These are phyloP conservation scores for Melieria crassipennis DNA, from an alignment of 2,888 invertebrate species.

Conservation along the genomic window DNA sequence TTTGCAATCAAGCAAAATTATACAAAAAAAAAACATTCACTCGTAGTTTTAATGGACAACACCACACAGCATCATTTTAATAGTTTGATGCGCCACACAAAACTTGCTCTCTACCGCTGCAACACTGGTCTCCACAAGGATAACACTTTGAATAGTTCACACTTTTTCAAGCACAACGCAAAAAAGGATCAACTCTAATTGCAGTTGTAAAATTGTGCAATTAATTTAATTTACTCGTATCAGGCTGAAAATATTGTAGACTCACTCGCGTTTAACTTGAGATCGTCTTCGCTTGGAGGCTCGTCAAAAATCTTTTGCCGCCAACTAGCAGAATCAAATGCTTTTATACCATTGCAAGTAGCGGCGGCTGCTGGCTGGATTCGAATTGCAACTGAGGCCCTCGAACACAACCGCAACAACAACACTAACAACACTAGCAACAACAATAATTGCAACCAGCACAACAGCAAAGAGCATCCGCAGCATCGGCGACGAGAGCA, in stretches of 20 bases:
- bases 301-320: constrained; percentile 59
- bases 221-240: too few relatives aligned
- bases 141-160: too few relatives aligned
- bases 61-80: too few relatives aligned
- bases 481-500: constrained; percentile 31
- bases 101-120: too few relatives aligned
- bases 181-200: too few relatives aligned
- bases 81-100: too few relatives aligned
- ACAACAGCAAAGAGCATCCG: constrained; percentile 24
- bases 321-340: constrained; percentile 49
- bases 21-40: too few relatives aligned
- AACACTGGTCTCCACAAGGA: too few relatives aligned
- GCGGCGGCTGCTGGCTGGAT: background rate
- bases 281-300: constrained; percentile 56
- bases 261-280: constrained; percentile 50
- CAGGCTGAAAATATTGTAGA: constrained; percentile 8
- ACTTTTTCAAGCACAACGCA: too few relatives aligned
- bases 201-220: too few relatives aligned
- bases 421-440: constrained; percentile 29
- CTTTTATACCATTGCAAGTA: constrained; percentile 56
- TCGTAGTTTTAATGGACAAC: too few relatives aligned
- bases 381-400: constrained; percentile 22
- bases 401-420: constrained; percentile 27
- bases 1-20: too few relatives aligned
- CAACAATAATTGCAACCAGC: constrained; percentile 39